These are phyloP conservation scores for Clarias macrocephalus DNA, from an alignment of 2,113 vertebrate genomes.

Conservation along the genomic window DNA sequence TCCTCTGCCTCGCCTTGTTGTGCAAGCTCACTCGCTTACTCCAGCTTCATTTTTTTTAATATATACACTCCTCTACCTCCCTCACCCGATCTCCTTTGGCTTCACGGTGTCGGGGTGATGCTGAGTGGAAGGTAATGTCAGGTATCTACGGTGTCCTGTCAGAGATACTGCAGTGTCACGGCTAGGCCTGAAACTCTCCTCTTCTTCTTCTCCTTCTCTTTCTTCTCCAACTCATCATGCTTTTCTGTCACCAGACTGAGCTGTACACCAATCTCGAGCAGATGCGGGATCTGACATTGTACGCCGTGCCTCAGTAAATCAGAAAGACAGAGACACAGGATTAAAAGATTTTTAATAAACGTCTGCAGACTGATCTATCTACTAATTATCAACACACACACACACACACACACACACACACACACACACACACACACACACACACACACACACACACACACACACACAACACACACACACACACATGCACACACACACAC, in stretches of 20 bases:
- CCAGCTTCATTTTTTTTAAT: constrained; percentile 27
- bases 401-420: too few relatives aligned
- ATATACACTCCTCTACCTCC: background rate
- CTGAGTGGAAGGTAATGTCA: constrained; percentile 59
- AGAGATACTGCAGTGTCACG: background rate
- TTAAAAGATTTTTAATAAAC: background rate
- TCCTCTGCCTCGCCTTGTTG: constrained; percentile 52
- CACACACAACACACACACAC: too few relatives aligned
- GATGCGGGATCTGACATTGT: background rate
- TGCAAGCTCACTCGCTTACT: constrained; percentile 38
- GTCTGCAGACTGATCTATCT: too few relatives aligned
- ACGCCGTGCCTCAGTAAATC: background rate
- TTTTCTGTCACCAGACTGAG: background rate
- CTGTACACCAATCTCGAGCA: background rate
- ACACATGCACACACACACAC: too few relatives aligned
- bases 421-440: too few relatives aligned
- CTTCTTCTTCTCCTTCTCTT: background rate
- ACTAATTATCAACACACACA: too few relatives aligned
- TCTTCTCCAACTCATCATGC: background rate
- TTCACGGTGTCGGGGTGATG: constrained; percentile 55
- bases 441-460: too few relatives aligned
- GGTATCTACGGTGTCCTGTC: constrained; percentile 50
- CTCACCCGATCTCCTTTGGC: constrained; percentile 1
- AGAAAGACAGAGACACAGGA: background rate
- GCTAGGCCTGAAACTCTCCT: background rate